Base-by-base conservation (phyloP, 2,113 vertebrate species). In the Eurystomus gularis region DNA sequence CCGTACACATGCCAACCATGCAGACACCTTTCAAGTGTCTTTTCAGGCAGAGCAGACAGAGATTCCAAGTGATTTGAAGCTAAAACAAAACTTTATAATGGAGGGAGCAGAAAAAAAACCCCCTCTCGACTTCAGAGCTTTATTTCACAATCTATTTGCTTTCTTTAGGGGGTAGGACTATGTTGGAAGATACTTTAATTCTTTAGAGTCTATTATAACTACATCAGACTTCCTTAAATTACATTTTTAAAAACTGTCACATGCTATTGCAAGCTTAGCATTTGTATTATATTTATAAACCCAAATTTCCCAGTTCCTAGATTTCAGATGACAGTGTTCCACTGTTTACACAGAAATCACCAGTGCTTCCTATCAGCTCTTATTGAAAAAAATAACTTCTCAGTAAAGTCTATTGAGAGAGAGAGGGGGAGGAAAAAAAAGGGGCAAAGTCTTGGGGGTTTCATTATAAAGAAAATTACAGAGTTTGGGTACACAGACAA, bases 351-450 rank as follows among this genome's bases (percentile, higher is more conserved):
- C 42, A 57, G 73, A 48, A 80, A 58, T 81, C 28, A 60, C 17
- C 73, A 26, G 28, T 69, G 49, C 21, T 77, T 71, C 46, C 46
- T 42, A 54, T 39, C 31, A 69, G 60, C 15, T n/a, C 13, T 66
- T 46, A 31, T 1, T 57, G 20, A 51, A 72, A 71, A n/a, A 60
- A 46, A n/a, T 24, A 57, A 20, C 21, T 8, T 84, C 25, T 55
- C 6, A 51, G 7, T 35, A 46, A 60, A 4, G 13, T 64, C 44
- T n/a, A 19, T 33, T 25, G 21, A 25, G 23, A 23, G 54, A 40
- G 17, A 10, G 5, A 26, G 4, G 5, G 3, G 5, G 6, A 2
- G 13, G 6, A 12, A 12, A 44, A 13, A 11, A 19, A n/a, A 21
- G 15, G 42, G 42, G 42, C 11, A 15, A 42, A 42, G 42, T 42